These are phyloP conservation scores for Isichthys henryi DNA, from an alignment of 2,113 vertebrate genomes.

Conservation along the genomic window DNA sequence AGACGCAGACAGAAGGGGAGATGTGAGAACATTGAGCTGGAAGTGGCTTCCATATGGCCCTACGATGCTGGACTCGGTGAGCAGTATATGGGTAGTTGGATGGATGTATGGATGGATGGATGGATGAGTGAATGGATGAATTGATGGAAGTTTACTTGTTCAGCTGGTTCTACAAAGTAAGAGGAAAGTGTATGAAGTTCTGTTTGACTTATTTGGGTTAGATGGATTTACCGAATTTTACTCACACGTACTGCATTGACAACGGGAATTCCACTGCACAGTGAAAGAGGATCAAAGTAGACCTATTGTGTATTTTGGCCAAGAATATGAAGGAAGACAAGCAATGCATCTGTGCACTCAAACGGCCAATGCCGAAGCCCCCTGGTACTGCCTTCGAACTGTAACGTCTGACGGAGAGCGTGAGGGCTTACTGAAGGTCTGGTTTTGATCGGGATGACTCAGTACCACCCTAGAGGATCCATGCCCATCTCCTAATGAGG, in stretches of 20 bases:
- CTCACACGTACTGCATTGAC: not conserved
- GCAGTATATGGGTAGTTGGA: not conserved
- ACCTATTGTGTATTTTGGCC: not conserved
- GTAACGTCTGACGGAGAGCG: not conserved
- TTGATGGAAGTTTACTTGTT: not conserved
- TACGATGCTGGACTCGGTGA: not conserved
- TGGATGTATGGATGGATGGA: not conserved
- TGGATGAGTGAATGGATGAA: not conserved
- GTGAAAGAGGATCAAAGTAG: not conserved
- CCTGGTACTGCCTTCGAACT: not conserved
- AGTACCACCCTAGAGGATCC: conserved; percentile 67
- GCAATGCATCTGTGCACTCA: not conserved
- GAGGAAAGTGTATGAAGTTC: no score
- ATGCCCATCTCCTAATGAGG: conserved; percentile 36
- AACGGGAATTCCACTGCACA: not conserved
- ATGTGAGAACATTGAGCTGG: not conserved
- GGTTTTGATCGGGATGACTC: conserved; percentile 62
- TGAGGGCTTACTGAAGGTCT: conserved; percentile 54
- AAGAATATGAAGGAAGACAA: not conserved
- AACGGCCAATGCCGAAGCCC: not conserved
- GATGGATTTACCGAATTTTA: not conserved
- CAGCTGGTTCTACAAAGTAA: not conserved
- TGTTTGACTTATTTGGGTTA: not conserved
- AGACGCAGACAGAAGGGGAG: not conserved
- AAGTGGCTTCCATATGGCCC: not conserved